These are phyloP conservation scores for Semaprochilodus insignis DNA, from an alignment of 2,797 vertebrate species.

Conservation along the genomic window DNA sequence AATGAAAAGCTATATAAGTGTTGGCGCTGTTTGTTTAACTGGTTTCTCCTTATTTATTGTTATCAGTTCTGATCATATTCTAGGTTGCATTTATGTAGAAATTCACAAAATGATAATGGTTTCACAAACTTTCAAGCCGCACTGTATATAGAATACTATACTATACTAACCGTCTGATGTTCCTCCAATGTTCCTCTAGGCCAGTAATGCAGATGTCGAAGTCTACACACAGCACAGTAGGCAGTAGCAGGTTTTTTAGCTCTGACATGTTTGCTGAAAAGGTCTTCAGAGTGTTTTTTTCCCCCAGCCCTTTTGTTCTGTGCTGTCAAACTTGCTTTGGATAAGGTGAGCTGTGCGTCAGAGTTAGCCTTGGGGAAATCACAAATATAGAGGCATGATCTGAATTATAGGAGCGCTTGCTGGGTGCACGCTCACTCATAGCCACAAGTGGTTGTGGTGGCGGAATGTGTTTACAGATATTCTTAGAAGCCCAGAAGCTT, in stretches of 20 bases:
- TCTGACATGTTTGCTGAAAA: constrained; percentile 46
- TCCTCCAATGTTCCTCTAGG: not conserved
- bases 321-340: constrained; percentile 44
- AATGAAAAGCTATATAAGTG: too few species aligned
- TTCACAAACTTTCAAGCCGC: too few species aligned
- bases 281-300: constrained; percentile 33
- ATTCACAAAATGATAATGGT: too few species aligned
- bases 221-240: not conserved
- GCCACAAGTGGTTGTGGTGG: constrained; percentile 25
- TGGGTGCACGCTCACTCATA: constrained; percentile 30
- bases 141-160: not conserved
- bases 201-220: constrained; percentile 2
- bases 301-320: constrained; percentile 34
- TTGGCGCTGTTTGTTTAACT: too few species aligned
- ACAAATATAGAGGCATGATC: constrained; percentile 48
- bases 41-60: too few species aligned
- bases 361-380: constrained; percentile 51
- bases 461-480: not conserved
- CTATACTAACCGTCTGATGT: not conserved
- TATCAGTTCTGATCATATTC: too few species aligned
- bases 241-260: constrained; percentile 23
- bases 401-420: constrained; percentile 37
- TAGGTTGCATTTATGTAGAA: too few species aligned
- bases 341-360: constrained; percentile 49
- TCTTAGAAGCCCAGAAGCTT: not conserved